Evolutionary conservation across 2,113 vertebrate species (phyloP).

Genomic region (Romanogobio albipinnatus): DNA sequence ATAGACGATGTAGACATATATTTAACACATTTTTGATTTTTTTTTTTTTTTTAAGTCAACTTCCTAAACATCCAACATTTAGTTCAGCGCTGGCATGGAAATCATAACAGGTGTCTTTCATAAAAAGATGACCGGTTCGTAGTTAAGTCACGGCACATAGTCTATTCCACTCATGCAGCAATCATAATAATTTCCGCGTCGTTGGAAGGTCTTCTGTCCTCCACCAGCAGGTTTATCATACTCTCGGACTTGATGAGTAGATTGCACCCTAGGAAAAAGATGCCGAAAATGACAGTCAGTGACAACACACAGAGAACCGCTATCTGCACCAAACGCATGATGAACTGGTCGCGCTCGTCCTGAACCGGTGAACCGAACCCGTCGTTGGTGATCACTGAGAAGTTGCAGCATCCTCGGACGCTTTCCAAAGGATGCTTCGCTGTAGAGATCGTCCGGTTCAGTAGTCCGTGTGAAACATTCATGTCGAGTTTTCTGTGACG

Average conservation of each 20-base stretch:
- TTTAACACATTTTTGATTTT: not conserved
- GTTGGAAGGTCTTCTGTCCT: slow-evolving; percentile 61
- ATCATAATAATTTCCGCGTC: slow-evolving; percentile 58
- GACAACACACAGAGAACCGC: slow-evolving; percentile 66
- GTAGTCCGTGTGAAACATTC: slow-evolving; percentile 43
- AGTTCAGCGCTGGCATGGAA: not conserved
- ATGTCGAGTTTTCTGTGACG: slow-evolving; percentile 25
- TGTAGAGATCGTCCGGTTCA: slow-evolving; percentile 44
- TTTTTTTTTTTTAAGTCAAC: no score
- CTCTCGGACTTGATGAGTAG: slow-evolving; percentile 67
- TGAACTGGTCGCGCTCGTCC: slow-evolving; percentile 54
- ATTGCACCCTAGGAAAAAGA: slow-evolving; percentile 69
- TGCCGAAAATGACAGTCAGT: slow-evolving; percentile 66
- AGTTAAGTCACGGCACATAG: not conserved
- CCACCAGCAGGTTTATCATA: slow-evolving; percentile 61
- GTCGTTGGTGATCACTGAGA: slow-evolving; percentile 34
- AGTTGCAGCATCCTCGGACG: slow-evolving; percentile 57
- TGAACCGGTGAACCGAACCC: slow-evolving; percentile 22
- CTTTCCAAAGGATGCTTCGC: slow-evolving; percentile 30
- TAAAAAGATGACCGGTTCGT: not conserved
- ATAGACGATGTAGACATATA: not conserved
- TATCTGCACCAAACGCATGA: slow-evolving; percentile 63
- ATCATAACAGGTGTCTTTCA: slow-evolving; percentile 1
- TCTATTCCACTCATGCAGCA: slow-evolving; percentile 31
- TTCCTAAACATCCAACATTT: not conserved